Conservation (phyloP, 2,113 vertebrate genomes). For the Boulengeromyrus knoepffleri region DNA sequence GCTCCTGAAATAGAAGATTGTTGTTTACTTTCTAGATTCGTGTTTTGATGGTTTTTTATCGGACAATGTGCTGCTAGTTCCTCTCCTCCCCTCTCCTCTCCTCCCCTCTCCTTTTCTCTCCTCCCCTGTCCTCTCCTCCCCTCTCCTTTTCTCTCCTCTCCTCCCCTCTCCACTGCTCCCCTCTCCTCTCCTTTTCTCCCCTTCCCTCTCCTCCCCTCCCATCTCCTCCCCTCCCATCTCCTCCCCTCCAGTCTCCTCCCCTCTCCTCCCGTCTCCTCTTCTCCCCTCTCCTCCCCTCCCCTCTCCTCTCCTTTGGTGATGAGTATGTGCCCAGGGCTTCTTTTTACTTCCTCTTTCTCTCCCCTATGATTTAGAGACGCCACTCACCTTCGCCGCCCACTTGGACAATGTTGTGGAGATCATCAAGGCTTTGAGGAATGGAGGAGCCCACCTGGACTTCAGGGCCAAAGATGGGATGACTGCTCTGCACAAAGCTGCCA, state of each 20-base stretch:
- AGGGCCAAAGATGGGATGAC: constrained; percentile 89
- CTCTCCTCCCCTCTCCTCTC: neutral
- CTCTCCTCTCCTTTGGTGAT: neutral
- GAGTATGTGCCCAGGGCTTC: neutral
- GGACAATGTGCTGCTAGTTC: neutral
- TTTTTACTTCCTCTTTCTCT: neutral
- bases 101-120: too few relatives aligned
- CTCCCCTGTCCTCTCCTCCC: too few relatives aligned
- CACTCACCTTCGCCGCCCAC: constrained; percentile 77
- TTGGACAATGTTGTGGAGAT: constrained; percentile 68
- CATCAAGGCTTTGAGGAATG: constrained; percentile 77
- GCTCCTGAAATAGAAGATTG: neutral
- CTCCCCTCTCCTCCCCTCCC: neutral
- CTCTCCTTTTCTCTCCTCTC: fast-evolving
- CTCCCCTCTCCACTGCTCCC: too few relatives aligned
- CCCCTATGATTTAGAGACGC: constrained; percentile 65
- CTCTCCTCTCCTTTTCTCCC: too few relatives aligned
- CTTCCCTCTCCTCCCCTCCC: too few relatives aligned
- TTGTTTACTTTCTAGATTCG: neutral
- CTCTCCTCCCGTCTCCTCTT: fast-evolving
- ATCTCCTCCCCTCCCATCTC: too few relatives aligned
- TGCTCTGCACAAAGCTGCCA: constrained; percentile 81
- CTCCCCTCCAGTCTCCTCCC: too few relatives aligned
- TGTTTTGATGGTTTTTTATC: neutral
- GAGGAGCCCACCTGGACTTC: constrained; percentile 91